Base-by-base conservation (phyloP, 2,113 vertebrate species). In the Gasterosteus aculeatus region DNA sequence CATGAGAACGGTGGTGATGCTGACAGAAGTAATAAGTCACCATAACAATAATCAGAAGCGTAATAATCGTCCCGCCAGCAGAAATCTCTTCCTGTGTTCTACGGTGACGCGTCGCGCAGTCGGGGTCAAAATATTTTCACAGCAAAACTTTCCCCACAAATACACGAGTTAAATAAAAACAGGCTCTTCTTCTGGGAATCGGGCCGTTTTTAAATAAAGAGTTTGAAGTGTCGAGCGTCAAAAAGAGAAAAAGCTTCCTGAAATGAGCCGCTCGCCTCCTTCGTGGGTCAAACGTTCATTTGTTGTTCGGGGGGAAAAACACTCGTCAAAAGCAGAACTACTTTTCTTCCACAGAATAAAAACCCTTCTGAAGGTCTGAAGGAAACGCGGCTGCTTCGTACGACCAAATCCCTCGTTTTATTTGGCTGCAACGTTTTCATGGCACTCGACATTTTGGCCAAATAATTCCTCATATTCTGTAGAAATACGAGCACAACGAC, bases 91-190 rank as follows among this genome's bases (percentile, higher is more conserved):
- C 57, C 57, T 59, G 57, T 22, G 35, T 53, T 74, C 88, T 80
- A 84, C 84, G 86, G 84, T 78, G 44, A 44, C 15, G 87, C 87
- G 69, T 89, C 74, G 83, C 83, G 83, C 84, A 82, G 87, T 82
- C 82, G 83, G 80, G 91, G 77, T 85, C 84, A 84, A 87, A 88
- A 89, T 89, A 89, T 90, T 85, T 91, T 89, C 83, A 92, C 92
- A 89, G 88, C 86, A 83, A 80, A 59, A 87, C 78, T 80, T 79
- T 87, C 86, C 85, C 85, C 89, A 92, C 87, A 89, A 26, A 90
- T 73, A 92, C 88, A 90, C 80, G 82, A 5, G 12, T 46, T 5
- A 5, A 51, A 51, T 4, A 38, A 77, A 82, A 79, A 78, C 87
- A 83, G 88, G 88, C 90, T 90, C 51, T 31, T 67, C 68, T 81